phyloP scores from a whole-genome alignment of 2,888 invertebrate genomes.

The Lasioglossum vierecki region DNA sequence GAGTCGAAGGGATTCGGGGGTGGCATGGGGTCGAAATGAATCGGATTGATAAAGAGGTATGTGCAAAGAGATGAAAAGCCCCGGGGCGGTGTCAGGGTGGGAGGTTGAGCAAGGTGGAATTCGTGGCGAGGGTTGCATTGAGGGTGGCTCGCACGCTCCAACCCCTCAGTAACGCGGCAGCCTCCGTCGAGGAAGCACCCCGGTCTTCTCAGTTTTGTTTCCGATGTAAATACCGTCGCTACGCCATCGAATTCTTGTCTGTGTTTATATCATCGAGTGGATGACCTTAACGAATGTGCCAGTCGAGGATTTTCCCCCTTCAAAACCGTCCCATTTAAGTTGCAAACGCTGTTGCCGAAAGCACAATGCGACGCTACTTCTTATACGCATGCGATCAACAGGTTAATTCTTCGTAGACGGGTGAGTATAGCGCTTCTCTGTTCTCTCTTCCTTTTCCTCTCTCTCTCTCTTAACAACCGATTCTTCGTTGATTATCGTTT shows the following conservation, averaged over 20 bases:
- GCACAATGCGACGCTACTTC: slow-evolving; percentile 22
- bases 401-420: slow-evolving; percentile 58
- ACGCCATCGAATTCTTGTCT: neutral
- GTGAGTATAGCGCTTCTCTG: slow-evolving; percentile 34
- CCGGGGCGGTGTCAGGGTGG: slow-evolving; percentile 33
- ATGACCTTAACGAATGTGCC: neutral
- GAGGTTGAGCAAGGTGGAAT: slow-evolving; percentile 34
- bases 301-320: neutral
- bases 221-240: slow-evolving; percentile 26
- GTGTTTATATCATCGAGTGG: neutral
- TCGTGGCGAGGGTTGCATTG: slow-evolving; percentile 38
- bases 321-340: neutral
- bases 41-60: slow-evolving; percentile 61
- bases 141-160: slow-evolving; percentile 47
- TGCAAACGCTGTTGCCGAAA: slow-evolving; percentile 26
- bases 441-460: neutral
- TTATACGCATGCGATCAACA: slow-evolving; percentile 60
- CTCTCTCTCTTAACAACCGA: neutral
- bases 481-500: neutral
- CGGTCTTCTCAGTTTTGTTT: neutral
- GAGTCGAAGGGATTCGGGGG: neutral
- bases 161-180: slow-evolving; percentile 69
- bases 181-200: slow-evolving; percentile 50
- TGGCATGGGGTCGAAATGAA: slow-evolving; percentile 23
- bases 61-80: slow-evolving; percentile 55